A percentile compares a stretch with the other conserved stretches of the same genome.
Conservation (phyloP, 2,113 vertebrate genomes). For the Vidua chalybeata region DNA sequence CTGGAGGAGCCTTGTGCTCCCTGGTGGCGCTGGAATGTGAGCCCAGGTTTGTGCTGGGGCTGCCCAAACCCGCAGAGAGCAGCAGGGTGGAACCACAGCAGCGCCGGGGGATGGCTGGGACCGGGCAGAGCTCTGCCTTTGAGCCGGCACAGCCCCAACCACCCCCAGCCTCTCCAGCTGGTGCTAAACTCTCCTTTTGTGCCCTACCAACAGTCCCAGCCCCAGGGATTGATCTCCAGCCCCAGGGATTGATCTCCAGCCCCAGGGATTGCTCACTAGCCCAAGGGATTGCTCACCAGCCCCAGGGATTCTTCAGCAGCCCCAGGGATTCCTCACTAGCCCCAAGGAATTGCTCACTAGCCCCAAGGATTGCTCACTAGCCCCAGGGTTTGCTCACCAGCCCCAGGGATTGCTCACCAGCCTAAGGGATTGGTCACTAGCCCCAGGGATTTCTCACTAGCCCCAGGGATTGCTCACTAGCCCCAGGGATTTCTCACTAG, state of each 20-base stretch:
- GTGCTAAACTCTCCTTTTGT: background rate
- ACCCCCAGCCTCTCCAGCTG: background rate
- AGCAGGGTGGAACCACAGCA: background rate
- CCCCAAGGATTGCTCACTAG: too few species aligned
- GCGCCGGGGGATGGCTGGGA: background rate
- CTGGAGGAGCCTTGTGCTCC: background rate
- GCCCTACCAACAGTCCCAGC: background rate
- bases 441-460: background rate
- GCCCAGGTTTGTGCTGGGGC: background rate
- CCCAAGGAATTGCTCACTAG: background rate
- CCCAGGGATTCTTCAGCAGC: background rate
- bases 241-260: background rate
- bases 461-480: background rate
- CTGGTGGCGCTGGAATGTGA: accelerated
- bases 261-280: background rate
- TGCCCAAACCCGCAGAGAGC: background rate
- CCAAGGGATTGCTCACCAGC: background rate
- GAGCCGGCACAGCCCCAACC: background rate
- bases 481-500: background rate
- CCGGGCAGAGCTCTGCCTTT: background rate
- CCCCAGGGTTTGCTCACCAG: background rate
- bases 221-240: background rate
- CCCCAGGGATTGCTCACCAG: background rate
- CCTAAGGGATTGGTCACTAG: background rate
- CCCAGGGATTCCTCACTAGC: background rate